Percentiles rank a stretch among this genome's conserved stretches.
Evolutionary conservation across 1,140 invertebrate species (phyloP).

Genomic region (Drosophila prosaltans): DNA sequence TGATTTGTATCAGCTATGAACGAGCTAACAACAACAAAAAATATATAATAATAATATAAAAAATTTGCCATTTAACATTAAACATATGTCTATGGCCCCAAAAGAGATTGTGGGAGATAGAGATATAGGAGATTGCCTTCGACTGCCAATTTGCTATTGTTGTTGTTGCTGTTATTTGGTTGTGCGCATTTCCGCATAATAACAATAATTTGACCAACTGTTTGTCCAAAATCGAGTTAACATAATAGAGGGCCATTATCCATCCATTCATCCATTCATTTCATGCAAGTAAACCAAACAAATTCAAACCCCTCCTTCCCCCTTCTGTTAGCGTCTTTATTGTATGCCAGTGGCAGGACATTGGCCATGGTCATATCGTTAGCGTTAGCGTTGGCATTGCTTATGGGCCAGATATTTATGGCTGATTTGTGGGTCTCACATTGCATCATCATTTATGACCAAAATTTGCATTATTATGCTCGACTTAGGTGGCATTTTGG

Average conservation of each 20-base stretch:
- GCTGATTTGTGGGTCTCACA: constrained; percentile 12
- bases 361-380: constrained; percentile 23
- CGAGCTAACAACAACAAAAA: constrained; percentile 48
- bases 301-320: background rate
- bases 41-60: constrained; percentile 7
- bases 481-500: constrained; percentile 61
- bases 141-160: constrained; percentile 64
- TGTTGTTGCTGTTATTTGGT: constrained; percentile 29
- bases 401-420: background rate
- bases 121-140: constrained; percentile 25
- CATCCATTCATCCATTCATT: constrained; percentile 3
- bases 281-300: constrained; percentile 34
- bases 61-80: constrained; percentile 49
- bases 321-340: constrained; percentile 41
- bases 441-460: constrained; percentile 44
- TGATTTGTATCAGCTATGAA: constrained; percentile 76
- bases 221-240: constrained; percentile 79
- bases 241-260: constrained; percentile 62
- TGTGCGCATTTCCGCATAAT: constrained; percentile 71
- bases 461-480: constrained; percentile 73
- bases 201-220: constrained; percentile 76
- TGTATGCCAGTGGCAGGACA: constrained; percentile 53
- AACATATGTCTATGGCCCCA: constrained; percentile 31
- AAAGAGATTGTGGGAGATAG: constrained; percentile 8
- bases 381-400: constrained; percentile 23